Percentiles rank a stretch among this genome's conserved stretches.
phyloP scores from a whole-genome alignment of 2,113 vertebrate species.

The Ursus arctos region DNA sequence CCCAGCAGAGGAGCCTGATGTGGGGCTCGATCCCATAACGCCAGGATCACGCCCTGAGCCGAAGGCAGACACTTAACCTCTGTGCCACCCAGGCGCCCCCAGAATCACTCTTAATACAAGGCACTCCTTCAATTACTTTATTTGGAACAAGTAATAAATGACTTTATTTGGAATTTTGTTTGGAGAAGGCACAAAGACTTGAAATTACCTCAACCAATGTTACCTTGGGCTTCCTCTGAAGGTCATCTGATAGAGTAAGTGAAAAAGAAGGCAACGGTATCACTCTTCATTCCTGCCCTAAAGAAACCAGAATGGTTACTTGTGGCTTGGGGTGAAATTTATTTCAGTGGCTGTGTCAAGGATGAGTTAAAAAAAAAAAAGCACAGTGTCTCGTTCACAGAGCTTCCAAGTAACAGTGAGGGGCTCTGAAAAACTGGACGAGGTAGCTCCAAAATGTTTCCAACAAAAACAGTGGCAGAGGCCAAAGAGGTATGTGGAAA shows the following conservation, averaged over 20 bases:
- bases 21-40: too few relatives aligned
- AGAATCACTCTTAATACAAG: constrained; percentile 31
- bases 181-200: constrained; percentile 29
- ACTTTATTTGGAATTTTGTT: constrained; percentile 45
- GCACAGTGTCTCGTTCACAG: background rate
- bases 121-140: constrained; percentile 37
- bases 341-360: background rate
- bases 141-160: constrained; percentile 46
- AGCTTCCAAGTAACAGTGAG: background rate
- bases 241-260: background rate
- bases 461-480: constrained; percentile 17
- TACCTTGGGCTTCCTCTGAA: background rate
- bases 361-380: background rate
- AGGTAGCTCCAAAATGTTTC: background rate
- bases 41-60: too few relatives aligned
- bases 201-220: constrained; percentile 31
- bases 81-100: too few relatives aligned
- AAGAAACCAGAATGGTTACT: background rate
- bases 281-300: background rate
- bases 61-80: too few relatives aligned
- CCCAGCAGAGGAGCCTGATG: too few relatives aligned
- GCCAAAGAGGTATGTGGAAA: background rate
- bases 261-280: background rate
- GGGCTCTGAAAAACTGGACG: background rate
- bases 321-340: background rate